phyloP scores from a whole-genome alignment of 1,140 invertebrate genomes.

The Arctopsyche grandis region DNA sequence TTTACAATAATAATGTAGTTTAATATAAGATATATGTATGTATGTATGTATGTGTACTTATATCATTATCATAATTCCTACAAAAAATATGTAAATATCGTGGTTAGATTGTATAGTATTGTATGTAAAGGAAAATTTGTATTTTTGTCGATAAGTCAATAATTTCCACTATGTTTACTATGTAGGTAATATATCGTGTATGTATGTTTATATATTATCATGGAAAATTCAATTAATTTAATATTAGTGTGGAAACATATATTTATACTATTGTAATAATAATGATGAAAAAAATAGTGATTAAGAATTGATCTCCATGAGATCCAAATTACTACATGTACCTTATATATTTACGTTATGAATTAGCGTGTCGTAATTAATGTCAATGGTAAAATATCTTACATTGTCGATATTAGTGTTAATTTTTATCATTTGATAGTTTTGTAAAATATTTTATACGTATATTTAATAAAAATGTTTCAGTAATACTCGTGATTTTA shows the following conservation, averaged over 20 bases:
- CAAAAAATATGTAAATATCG: too few relatives aligned
- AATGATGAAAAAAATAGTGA: background rate
- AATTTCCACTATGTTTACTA: slow-evolving; percentile 1
- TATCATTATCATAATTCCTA: too few relatives aligned
- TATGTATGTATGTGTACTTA: too few relatives aligned
- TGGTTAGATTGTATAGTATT: too few relatives aligned
- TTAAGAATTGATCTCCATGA: slow-evolving; percentile 41
- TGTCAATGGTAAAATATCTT: slow-evolving; percentile 4
- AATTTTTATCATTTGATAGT: slow-evolving; percentile 36
- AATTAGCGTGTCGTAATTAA: slow-evolving; percentile 25
- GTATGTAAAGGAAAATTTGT: too few relatives aligned
- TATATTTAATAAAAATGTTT: slow-evolving; percentile 28
- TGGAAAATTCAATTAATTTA: slow-evolving; percentile 10
- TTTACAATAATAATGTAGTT: slow-evolving; percentile 2
- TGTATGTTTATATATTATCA: too few relatives aligned
- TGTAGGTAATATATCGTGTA: too few relatives aligned
- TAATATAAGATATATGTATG: too few relatives aligned
- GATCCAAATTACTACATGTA: slow-evolving; percentile 37
- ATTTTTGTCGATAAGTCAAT: background rate
- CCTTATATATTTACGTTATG: slow-evolving; percentile 22
- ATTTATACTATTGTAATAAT: background rate
- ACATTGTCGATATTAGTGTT: slow-evolving; percentile 25
- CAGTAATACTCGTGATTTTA: too few relatives aligned
- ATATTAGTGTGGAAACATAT: background rate
- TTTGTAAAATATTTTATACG: slow-evolving; percentile 32